Conservation (phyloP, 1,140 invertebrate species). For the Bombus soroeensis region DNA sequence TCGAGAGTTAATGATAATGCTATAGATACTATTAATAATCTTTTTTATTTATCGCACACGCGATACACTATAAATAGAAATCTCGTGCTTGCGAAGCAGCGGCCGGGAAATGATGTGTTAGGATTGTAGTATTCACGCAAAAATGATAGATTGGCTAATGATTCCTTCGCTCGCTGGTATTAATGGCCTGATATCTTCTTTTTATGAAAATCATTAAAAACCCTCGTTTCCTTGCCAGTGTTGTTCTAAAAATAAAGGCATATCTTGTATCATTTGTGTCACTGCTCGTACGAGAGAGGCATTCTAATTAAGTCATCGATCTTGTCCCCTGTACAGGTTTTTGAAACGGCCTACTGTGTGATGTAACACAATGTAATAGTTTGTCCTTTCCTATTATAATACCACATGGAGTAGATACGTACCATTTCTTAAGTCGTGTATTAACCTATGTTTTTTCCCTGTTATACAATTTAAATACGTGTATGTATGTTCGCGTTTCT, state of each 20-base stretch:
- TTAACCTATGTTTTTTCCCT: no score
- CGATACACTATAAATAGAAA: background rate
- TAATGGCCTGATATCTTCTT: background rate
- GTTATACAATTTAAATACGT: background rate
- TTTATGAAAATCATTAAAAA: background rate
- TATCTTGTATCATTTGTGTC: background rate
- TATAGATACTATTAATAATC: background rate
- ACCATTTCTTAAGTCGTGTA: no score
- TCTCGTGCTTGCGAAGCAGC: background rate
- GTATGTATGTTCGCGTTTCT: background rate
- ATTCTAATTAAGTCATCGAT: conserved; percentile 9
- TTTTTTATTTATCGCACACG: no score
- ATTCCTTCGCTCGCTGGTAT: background rate
- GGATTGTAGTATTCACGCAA: background rate
- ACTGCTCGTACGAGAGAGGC: background rate
- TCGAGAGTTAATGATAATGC: background rate
- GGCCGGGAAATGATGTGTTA: background rate
- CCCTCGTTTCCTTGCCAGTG: background rate
- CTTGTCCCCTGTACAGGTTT: background rate
- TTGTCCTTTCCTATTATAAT: background rate
- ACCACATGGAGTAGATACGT: background rate
- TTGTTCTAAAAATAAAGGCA: background rate
- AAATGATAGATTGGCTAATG: background rate
- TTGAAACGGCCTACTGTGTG: background rate
- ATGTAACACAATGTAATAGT: background rate